Conservation (phyloP, 1,140 invertebrate genomes). For the Trachymyrmex septentrionalis region DNA sequence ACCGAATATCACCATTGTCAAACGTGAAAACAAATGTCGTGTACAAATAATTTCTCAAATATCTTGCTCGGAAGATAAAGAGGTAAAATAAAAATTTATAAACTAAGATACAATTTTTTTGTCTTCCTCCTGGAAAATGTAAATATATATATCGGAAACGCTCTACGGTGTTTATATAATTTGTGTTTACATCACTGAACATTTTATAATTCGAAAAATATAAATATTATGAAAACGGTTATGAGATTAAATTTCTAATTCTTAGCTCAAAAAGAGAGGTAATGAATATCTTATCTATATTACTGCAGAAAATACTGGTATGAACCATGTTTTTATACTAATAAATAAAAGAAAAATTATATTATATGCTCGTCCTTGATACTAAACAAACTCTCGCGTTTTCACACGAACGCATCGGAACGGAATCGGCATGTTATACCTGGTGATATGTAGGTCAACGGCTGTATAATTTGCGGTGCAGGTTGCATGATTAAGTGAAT, state of each 20-base stretch:
- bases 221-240: not conserved
- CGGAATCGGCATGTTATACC: conserved; percentile 56
- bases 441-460: conserved; percentile 59
- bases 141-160: not conserved
- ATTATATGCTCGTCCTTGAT: not conserved
- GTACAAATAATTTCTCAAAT: not conserved
- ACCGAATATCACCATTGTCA: not conserved
- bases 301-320: not conserved
- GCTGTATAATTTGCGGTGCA: conserved; percentile 57
- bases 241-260: not conserved
- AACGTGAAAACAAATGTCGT: not conserved
- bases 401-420: conserved; percentile 48
- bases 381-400: conserved; percentile 21
- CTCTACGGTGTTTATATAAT: not conserved
- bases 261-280: not conserved
- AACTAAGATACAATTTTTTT: not conserved
- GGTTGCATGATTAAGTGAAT: conserved; percentile 62
- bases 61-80: not conserved
- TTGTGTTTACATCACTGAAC: not conserved
- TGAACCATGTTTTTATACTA: not conserved
- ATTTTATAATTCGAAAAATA: not conserved
- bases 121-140: not conserved
- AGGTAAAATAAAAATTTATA: not conserved
- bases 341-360: not conserved
- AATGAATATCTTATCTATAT: not conserved